Evolutionary conservation across 2,113 vertebrate genomes (phyloP).

Genomic region (Symphodus melops): DNA sequence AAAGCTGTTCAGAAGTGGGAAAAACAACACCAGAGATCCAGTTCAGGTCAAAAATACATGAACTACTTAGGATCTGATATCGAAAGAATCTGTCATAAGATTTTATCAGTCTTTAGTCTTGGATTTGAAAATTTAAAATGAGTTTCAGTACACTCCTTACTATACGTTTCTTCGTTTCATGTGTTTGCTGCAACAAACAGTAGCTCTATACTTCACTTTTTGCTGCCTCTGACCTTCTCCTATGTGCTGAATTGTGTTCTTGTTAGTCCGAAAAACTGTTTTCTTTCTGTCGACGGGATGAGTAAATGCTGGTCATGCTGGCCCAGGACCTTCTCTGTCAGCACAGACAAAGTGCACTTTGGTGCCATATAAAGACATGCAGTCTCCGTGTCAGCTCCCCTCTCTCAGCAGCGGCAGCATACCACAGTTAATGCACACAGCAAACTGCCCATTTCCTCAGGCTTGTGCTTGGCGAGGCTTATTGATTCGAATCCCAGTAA

Average conservation of each 20-base stretch:
- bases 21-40: neutral
- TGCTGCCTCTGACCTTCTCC: slow-evolving; percentile 7
- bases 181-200: neutral
- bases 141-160: neutral
- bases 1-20: neutral
- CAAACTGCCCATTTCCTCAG: slow-evolving; percentile 71
- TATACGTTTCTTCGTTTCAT: neutral
- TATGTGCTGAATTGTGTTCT: slow-evolving; percentile 57
- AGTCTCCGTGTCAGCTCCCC: slow-evolving; percentile 63
- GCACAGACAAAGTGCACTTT: slow-evolving; percentile 75
- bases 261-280: slow-evolving; percentile 71
- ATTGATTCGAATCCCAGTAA: slow-evolving; percentile 77
- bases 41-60: neutral
- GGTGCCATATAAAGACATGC: slow-evolving; percentile 79
- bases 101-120: neutral
- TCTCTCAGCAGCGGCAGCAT: slow-evolving; percentile 59
- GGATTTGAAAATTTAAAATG: slow-evolving; percentile 2
- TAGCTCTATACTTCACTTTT: neutral
- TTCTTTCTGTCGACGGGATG: slow-evolving; percentile 66
- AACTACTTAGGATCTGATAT: too few relatives aligned
- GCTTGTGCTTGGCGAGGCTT: slow-evolving; percentile 61
- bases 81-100: too few relatives aligned
- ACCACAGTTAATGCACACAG: slow-evolving; percentile 74
- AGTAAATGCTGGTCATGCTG: slow-evolving; percentile 63
- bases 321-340: slow-evolving; percentile 63